phyloP scores from a whole-genome alignment of 2,797 vertebrate species.

The Hoplostethus mediterraneus region DNA sequence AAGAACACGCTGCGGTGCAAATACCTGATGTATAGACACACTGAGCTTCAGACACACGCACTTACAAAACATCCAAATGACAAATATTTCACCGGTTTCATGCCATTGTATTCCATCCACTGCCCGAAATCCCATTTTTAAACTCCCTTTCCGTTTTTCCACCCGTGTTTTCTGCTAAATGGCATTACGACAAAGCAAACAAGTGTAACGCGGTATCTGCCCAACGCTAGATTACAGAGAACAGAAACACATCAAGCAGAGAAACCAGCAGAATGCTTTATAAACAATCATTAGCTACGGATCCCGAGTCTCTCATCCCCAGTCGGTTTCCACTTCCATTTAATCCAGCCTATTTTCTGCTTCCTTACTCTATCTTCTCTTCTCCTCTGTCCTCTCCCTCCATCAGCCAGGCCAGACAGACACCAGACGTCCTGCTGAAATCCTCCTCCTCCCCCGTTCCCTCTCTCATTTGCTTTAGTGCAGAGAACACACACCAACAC shows the following conservation, averaged over 20 bases:
- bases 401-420: conserved; percentile 24
- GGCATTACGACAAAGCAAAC: conserved; percentile 15
- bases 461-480: conserved; percentile 8
- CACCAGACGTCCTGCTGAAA: conserved; percentile 3
- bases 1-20: neutral
- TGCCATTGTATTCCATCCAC: conserved; percentile 9
- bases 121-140: conserved; percentile 3
- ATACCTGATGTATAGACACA: conserved; percentile 5
- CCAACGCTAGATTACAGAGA: conserved; percentile 34
- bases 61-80: conserved; percentile 1
- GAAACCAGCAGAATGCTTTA: conserved; percentile 34
- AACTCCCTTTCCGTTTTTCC: conserved; percentile 4
- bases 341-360: conserved; percentile 53
- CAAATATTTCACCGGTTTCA: conserved; percentile 8
- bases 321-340: conserved; percentile 33
- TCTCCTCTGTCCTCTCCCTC: conserved; percentile 27
- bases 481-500: neutral
- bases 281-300: conserved; percentile 56
- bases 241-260: conserved; percentile 38
- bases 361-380: conserved; percentile 15
- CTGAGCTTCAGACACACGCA: conserved; percentile 1
- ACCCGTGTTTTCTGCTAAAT: conserved; percentile 27
- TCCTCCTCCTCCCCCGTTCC: conserved; percentile 9
- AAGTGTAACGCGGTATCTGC: conserved; percentile 4
- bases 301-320: conserved; percentile 20